Evolutionary conservation across 1,140 invertebrate genomes (phyloP), one percentile per base, ranked within the genome.

Genomic region (Drosophila melanogaster): DNA sequence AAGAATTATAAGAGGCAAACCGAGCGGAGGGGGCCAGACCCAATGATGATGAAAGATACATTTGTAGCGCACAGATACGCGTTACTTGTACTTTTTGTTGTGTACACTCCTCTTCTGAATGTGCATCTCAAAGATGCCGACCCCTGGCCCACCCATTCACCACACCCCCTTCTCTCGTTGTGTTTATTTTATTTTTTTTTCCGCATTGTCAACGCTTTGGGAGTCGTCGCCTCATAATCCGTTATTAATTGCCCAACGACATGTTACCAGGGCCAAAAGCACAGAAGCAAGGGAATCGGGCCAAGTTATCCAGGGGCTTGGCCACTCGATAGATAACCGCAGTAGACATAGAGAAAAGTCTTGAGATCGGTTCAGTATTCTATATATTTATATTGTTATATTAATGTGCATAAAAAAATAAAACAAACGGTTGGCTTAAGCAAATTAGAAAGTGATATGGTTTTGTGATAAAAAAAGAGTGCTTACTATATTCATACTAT

Each of bases 231-330:
- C 75, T 81, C 65, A 87, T 86, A 86, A 86, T 89, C 83, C 83
- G 83, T 86, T 86, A 86, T 86, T 86, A 86, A 86, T 86, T 86
- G 79, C 84, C 64, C 58, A 71, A 77, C 79, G 79, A 83, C 83
- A 86, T 86, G 83, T 89, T 79, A 86, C 59, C 72, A 60, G 61
- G 26, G 43, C 37, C 37, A 17, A 30, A 30, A 30, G 26, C 26
- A 8, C 26, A 30, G 8, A 37, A 57, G 43, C 15, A 43, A 46
- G 44, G 26, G 44, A 35, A 17, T 17, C 14, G 5, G 19, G 30
- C 17, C 12, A 47, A 8, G n/a, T 41, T 33, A 50, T 33, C 64
- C 19, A 17, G 37, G 64, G 64, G 64, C 62, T 67, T 67, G 64
- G 64, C 60, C 60, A 51, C 15, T 17, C 37, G 62, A 66, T 59